A percentile compares a stretch with the other conserved stretches of the same genome.
Conservation (phyloP, 2,888 invertebrate species). For the Pyrochroa serraticornis region DNA sequence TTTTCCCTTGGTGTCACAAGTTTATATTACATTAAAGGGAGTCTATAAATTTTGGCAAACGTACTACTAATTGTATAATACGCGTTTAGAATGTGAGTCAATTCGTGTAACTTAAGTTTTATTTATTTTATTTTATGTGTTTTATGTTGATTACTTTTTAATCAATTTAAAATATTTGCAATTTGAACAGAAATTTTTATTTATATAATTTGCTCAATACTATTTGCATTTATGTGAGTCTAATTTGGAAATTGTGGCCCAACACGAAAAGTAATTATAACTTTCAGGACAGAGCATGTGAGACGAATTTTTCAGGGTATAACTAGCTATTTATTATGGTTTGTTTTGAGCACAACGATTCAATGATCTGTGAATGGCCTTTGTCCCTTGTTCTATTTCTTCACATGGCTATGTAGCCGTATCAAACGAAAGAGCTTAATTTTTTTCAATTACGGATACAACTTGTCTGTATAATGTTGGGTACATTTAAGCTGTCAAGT, state of each 20-base stretch:
- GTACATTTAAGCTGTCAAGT: conserved; percentile 32
- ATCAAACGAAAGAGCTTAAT: conserved; percentile 31
- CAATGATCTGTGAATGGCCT: conserved; percentile 31
- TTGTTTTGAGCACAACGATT: conserved; percentile 35
- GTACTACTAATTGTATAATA: too few relatives aligned
- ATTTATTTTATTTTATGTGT: too few relatives aligned
- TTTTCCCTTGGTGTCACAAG: too few relatives aligned
- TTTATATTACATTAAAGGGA: too few relatives aligned
- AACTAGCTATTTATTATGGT: conserved; percentile 14
- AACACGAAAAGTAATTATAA: conserved; percentile 8
- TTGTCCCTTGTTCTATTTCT: conserved; percentile 19
- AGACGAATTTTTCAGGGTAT: conserved; percentile 25
- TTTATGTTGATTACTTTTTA: too few relatives aligned
- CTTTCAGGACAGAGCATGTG: conserved; percentile 17
- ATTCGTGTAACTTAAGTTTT: too few relatives aligned
- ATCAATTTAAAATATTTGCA: conserved; percentile 7
- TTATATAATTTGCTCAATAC: conserved; percentile 10
- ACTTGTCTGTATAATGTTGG: conserved; percentile 30
- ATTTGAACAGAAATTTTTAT: conserved; percentile 34
- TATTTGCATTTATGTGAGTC: conserved; percentile 20
- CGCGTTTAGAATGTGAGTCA: too few relatives aligned
- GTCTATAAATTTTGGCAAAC: too few relatives aligned
- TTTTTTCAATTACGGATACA: conserved; percentile 20
- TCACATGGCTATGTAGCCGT: conserved; percentile 14
- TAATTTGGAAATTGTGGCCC: conserved; percentile 23